Conservation (phyloP, 2,113 vertebrate genomes). For the Morphnarchus princeps region DNA sequence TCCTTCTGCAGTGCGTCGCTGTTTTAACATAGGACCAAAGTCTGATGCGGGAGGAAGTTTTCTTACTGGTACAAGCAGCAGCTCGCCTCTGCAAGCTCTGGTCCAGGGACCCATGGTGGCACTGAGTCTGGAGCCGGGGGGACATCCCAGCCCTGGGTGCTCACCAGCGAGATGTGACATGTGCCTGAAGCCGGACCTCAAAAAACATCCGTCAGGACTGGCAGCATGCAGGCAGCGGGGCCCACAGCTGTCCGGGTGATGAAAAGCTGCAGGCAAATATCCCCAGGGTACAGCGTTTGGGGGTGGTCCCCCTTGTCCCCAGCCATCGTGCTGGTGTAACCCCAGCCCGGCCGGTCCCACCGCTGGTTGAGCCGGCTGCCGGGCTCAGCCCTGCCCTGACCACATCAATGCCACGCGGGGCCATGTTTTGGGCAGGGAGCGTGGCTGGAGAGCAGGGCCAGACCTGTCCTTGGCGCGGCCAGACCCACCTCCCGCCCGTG, state of each 20-base stretch:
- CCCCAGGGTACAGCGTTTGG: background rate
- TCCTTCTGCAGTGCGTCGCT: background rate
- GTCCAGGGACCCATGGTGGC: accelerated
- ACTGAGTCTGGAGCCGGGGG: background rate
- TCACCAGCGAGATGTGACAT: background rate
- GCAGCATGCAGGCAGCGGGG: background rate
- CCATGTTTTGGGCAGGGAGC: background rate
- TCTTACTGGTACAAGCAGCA: background rate
- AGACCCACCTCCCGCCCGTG: background rate
- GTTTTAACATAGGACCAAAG: background rate
- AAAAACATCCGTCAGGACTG: background rate
- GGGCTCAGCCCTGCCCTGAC: background rate
- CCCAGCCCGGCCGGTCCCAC: background rate
- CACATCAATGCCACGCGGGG: background rate
- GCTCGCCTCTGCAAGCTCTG: background rate
- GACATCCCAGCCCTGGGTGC: background rate
- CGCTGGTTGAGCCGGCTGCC: background rate
- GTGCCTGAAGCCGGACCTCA: background rate
- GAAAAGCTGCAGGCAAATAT: background rate
- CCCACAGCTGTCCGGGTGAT: background rate
- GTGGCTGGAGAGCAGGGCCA: slow-evolving; percentile 31
- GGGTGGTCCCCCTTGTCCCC: background rate
- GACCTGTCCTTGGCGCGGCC: background rate
- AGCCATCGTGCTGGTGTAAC: background rate
- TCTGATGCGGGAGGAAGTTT: background rate